A percentile compares a stretch with the other conserved stretches of the same genome.
Evolutionary conservation across 2,888 invertebrate genomes (phyloP).

Genomic region (Myopa testacea): DNA sequence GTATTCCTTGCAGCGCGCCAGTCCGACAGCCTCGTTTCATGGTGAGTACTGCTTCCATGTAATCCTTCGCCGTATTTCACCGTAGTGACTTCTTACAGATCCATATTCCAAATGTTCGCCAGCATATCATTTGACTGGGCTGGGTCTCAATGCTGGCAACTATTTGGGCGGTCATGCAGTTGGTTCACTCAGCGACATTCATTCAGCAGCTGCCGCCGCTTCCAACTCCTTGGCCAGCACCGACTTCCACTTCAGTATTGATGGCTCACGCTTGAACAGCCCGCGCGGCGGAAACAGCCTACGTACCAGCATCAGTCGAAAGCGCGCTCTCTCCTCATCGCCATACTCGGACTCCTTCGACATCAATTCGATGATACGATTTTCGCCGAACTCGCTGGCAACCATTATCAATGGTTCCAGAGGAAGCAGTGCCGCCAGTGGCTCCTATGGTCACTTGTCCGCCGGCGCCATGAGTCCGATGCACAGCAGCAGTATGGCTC

Average conservation of each 20-base stretch:
- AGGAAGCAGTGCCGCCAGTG: slow-evolving; percentile 82
- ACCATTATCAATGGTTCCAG: slow-evolving; percentile 85
- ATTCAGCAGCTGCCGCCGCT: slow-evolving; percentile 69
- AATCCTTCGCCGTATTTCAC: background rate
- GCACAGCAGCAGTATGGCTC: slow-evolving; percentile 70
- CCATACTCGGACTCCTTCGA: slow-evolving; percentile 96
- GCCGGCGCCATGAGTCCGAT: slow-evolving; percentile 93
- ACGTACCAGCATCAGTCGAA: slow-evolving; percentile 79
- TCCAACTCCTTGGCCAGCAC: slow-evolving; percentile 82
- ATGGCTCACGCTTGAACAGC: slow-evolving; percentile 78
- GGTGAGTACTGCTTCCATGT: slow-evolving; percentile 69
- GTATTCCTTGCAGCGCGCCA: slow-evolving; percentile 78
- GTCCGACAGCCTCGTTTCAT: slow-evolving; percentile 77
- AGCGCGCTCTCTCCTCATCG: slow-evolving; percentile 93
- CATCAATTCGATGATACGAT: slow-evolving; percentile 94
- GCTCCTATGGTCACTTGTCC: slow-evolving; percentile 96
- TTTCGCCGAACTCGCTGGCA: slow-evolving; percentile 91
- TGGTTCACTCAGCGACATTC: slow-evolving; percentile 67
- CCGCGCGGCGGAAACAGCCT: slow-evolving; percentile 73
- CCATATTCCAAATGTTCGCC: slow-evolving; percentile 60
- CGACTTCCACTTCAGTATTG: slow-evolving; percentile 90
- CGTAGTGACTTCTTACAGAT: slow-evolving; percentile 56
- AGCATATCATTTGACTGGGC: slow-evolving; percentile 69
- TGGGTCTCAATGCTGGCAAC: slow-evolving; percentile 73
- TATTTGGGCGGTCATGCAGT: slow-evolving; percentile 72